Evolutionary conservation across 2,797 vertebrate genomes (phyloP).

Genomic region (Corythornis leucogaster): DNA sequence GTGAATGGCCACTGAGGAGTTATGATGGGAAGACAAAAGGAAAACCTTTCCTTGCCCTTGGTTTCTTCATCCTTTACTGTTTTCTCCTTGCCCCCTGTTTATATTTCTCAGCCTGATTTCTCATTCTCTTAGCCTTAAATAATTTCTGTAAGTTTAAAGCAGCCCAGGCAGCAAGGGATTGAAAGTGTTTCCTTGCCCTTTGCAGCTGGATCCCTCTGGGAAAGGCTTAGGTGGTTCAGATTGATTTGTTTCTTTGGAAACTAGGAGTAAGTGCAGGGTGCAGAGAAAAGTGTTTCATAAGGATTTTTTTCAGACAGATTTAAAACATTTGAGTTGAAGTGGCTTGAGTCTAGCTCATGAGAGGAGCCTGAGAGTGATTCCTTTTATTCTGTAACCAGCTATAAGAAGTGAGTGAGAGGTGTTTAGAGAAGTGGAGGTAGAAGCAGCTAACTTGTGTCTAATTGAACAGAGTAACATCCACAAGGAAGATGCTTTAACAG

Average conservation of each 20-base stretch:
- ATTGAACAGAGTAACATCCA: constrained; percentile 42
- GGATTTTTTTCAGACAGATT: neutral
- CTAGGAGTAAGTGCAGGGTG: neutral
- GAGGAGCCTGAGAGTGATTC: neutral
- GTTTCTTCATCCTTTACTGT: neutral
- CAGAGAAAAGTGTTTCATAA: neutral
- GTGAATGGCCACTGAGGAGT: neutral
- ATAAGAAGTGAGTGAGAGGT: neutral
- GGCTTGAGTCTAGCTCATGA: neutral
- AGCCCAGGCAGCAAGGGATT: neutral
- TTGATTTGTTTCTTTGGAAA: neutral
- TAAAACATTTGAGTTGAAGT: neutral
- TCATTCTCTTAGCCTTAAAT: neutral
- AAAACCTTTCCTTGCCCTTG: neutral
- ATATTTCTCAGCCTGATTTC: neutral
- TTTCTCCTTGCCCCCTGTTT: neutral
- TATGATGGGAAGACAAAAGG: fast-evolving
- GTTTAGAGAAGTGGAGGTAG: neutral
- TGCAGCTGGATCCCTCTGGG: neutral
- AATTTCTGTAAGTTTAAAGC: neutral
- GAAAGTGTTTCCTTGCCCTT: neutral
- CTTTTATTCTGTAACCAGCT: neutral
- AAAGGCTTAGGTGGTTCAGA: neutral
- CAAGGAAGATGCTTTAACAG: constrained; percentile 26
- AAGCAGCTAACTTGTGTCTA: neutral